A percentile compares a stretch with the other conserved stretches of the same genome.
Conservation (phyloP, 2,113 vertebrate genomes). For the Anhinga anhinga region DNA sequence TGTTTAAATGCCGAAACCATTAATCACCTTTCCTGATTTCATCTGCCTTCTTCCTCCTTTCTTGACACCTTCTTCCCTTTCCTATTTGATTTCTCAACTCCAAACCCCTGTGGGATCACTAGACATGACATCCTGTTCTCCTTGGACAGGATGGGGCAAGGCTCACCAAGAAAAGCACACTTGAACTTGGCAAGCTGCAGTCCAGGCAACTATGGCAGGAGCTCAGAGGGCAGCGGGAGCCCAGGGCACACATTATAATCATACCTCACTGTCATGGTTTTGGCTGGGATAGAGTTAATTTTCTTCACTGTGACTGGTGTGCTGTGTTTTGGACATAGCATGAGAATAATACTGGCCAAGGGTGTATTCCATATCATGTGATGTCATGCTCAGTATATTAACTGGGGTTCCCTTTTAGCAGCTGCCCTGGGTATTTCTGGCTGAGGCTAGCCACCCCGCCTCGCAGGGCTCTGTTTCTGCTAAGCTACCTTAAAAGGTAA, state of each 20-base stretch:
- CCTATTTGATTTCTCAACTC: neutral
- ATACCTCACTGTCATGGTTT: no score
- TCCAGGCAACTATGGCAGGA: neutral
- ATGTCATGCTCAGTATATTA: no score
- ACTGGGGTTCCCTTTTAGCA: no score
- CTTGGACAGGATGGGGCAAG: neutral
- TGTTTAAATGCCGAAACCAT: neutral
- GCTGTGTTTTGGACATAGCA: no score
- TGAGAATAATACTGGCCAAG: no score
- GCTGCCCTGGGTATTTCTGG: no score
- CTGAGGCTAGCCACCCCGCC: no score
- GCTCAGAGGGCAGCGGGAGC: neutral
- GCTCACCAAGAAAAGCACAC: neutral
- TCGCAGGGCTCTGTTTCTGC: no score
- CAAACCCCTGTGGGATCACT: neutral
- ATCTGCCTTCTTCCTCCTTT: neutral
- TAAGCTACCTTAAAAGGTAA: no score
- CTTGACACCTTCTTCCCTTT: neutral
- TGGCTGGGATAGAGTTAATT: no score
- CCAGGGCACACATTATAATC: rapidly evolving
- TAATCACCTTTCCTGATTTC: neutral
- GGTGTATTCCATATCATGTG: no score
- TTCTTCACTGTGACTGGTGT: no score
- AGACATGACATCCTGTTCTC: neutral
- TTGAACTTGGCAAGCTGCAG: neutral